Percentiles rank a stretch among this genome's conserved stretches.
phyloP scores from a whole-genome alignment of 2,113 vertebrate species.

The Puma concolor region DNA sequence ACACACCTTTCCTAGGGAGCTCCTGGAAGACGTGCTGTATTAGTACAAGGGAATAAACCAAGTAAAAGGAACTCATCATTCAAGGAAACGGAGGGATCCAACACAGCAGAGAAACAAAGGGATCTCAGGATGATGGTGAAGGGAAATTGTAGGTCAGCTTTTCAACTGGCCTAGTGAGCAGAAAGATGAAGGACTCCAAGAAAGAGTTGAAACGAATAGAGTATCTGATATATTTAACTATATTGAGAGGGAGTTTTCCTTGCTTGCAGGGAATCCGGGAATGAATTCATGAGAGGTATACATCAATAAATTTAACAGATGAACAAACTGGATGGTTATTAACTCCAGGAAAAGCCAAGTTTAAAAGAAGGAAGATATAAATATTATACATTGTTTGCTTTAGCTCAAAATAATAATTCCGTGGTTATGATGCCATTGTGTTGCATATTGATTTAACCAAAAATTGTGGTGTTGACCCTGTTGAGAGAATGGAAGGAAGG shows the following conservation, averaged over 20 bases:
- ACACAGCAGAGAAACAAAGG: not conserved
- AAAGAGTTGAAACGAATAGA: not conserved
- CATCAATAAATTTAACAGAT: not conserved
- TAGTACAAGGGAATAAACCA: not conserved
- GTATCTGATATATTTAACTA: not conserved
- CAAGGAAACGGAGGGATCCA: not conserved
- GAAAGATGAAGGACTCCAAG: too few species aligned
- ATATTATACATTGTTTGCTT: not conserved
- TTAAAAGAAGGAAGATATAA: constrained; percentile 35
- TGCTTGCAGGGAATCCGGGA: not conserved
- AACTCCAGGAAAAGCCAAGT: constrained; percentile 10
- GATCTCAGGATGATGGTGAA: not conserved
- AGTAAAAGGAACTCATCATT: not conserved
- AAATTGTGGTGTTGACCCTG: not conserved
- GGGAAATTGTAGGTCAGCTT: not conserved
- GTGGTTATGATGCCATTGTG: not conserved
- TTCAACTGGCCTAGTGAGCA: not conserved
- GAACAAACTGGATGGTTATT: constrained; percentile 18
- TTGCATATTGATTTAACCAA: not conserved
- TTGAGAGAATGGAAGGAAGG: not conserved
- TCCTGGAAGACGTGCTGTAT: not conserved
- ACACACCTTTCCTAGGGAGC: not conserved
- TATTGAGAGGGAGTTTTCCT: not conserved
- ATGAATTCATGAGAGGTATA: not conserved
- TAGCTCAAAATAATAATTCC: constrained; percentile 29